These are phyloP conservation scores for Lathamus discolor DNA, from an alignment of 2,113 vertebrate genomes.

Conservation along the genomic window DNA sequence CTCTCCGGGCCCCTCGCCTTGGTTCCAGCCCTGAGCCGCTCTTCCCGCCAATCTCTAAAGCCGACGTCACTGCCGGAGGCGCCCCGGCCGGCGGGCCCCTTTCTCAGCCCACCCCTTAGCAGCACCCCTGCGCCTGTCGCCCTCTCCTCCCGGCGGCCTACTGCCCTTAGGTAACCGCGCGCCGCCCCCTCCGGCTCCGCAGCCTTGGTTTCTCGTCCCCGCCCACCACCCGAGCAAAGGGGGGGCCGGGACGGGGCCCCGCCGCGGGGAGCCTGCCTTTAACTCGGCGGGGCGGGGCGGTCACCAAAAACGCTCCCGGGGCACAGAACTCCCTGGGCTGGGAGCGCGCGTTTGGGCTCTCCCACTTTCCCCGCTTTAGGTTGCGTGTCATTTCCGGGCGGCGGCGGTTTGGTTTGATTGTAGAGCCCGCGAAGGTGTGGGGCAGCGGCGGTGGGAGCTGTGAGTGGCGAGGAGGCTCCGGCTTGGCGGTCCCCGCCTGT, in stretches of 20 bases:
- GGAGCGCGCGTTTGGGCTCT: neutral
- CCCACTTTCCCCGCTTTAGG: too few relatives aligned
- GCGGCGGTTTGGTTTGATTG: neutral
- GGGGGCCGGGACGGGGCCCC: neutral
- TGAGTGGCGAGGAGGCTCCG: neutral
- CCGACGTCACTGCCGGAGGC: neutral
- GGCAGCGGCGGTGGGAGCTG: accelerated
- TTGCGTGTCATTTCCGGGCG: conserved; percentile 8
- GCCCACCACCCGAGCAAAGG: neutral
- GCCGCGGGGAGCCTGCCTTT: neutral
- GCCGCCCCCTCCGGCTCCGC: neutral
- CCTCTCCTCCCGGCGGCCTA: neutral
- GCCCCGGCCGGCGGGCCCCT: too few relatives aligned
- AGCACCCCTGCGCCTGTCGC: too few relatives aligned
- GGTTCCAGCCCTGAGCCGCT: neutral
- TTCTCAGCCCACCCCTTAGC: neutral
- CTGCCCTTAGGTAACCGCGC: neutral
- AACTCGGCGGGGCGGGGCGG: neutral
- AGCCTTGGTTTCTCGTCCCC: too few relatives aligned
- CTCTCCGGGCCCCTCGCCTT: accelerated
- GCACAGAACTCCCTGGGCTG: neutral
- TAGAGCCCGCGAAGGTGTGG: neutral
- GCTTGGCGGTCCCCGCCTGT: too few relatives aligned
- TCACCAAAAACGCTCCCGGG: neutral
- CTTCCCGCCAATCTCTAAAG: neutral